These are phyloP conservation scores for Epinephelus cyanopodus DNA, from an alignment of 2,113 vertebrate genomes.

Conservation along the genomic window DNA sequence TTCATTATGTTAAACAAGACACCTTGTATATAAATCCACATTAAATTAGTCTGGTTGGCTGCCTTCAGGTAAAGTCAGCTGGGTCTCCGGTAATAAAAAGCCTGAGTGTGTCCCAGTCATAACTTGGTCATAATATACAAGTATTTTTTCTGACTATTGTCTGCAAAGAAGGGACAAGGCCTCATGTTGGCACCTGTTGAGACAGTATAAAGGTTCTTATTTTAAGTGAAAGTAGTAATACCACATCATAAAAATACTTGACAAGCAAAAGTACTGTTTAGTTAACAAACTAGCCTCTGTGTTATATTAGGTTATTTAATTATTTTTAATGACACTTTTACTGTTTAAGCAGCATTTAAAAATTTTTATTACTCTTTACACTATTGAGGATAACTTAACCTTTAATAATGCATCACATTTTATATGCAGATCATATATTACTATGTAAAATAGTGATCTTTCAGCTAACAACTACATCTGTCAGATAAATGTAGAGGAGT, in stretches of 20 bases:
- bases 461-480: neutral
- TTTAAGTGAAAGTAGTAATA: too few species aligned
- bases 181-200: neutral
- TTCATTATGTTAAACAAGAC: conserved; percentile 84
- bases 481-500: neutral
- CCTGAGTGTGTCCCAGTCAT: neutral
- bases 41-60: conserved; percentile 78
- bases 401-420: neutral
- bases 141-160: neutral
- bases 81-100: conserved; percentile 12
- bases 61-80: conserved; percentile 51
- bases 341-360: too few species aligned
- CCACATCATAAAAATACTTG: neutral
- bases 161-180: neutral
- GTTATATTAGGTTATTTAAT: neutral
- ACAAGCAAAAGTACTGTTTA: neutral
- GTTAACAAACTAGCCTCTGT: neutral
- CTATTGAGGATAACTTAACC: neutral
- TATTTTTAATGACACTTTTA: neutral
- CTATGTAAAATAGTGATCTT: neutral
- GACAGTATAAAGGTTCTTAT: neutral
- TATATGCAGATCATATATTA: neutral
- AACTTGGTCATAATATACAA: neutral
- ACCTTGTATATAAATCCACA: conserved; percentile 82
- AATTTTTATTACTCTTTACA: too few species aligned